Conservation (phyloP, 2,888 invertebrate genomes). For the Coenonympha arcania region DNA sequence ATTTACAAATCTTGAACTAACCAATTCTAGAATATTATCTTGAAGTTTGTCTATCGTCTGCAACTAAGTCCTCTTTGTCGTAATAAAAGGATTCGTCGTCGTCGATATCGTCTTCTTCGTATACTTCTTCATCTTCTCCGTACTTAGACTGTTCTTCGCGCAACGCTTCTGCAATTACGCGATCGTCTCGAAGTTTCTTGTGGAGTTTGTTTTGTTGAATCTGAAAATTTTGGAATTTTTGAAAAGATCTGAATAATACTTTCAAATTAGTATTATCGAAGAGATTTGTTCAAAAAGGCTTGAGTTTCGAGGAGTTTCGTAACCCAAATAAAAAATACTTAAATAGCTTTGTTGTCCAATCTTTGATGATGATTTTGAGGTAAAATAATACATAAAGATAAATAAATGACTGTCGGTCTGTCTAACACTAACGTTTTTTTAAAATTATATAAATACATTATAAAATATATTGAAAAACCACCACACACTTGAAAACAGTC, state of each 20-base stretch:
- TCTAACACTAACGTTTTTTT: too few species aligned
- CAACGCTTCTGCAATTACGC: constrained; percentile 27
- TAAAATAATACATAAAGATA: too few species aligned
- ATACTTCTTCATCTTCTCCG: constrained; percentile 28
- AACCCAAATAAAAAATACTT: too few species aligned
- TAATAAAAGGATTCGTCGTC: constrained; percentile 30
- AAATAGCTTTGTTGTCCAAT: too few species aligned
- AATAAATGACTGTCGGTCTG: too few species aligned
- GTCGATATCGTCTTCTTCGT: constrained; percentile 34
- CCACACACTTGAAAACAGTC: too few species aligned
- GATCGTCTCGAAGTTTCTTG: constrained; percentile 40
- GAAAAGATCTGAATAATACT: not conserved
- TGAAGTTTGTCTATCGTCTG: not conserved
- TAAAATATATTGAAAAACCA: too few species aligned
- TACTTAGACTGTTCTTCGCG: constrained; percentile 13
- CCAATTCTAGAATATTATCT: not conserved
- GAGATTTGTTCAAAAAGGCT: too few species aligned
- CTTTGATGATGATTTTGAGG: too few species aligned
- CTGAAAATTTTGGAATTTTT: constrained; percentile 35
- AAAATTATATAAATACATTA: too few species aligned
- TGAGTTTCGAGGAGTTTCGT: too few species aligned
- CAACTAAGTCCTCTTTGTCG: constrained; percentile 10
- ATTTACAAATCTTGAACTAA: not conserved
- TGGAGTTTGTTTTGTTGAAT: constrained; percentile 53
- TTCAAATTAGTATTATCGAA: too few species aligned